Conservation (phyloP, 2,888 invertebrate species). For the Nebria salina region DNA sequence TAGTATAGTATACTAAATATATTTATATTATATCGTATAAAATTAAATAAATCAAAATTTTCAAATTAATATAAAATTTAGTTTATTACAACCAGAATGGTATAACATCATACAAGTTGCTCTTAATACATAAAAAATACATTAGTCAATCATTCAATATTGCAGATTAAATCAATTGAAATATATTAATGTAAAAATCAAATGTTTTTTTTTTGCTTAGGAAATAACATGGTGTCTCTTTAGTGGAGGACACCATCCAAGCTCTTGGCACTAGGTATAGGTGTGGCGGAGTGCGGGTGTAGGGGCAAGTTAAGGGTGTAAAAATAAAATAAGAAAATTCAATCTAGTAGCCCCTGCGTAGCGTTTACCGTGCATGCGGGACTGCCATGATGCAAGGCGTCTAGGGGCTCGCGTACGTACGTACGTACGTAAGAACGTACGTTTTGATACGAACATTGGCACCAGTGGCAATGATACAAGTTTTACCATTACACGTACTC, state of each 20-base stretch:
- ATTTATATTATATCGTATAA: too few relatives aligned
- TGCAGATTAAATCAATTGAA: too few relatives aligned
- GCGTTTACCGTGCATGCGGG: slow-evolving; percentile 57
- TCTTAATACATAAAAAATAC: too few relatives aligned
- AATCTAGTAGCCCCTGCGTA: slow-evolving; percentile 62
- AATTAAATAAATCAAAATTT: too few relatives aligned
- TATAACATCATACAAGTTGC: too few relatives aligned
- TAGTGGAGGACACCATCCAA: slow-evolving; percentile 50
- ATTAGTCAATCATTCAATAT: too few relatives aligned
- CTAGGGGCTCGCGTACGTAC: slow-evolving; percentile 17
- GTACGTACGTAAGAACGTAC: background rate
- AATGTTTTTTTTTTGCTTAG: background rate
- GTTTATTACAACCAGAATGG: too few relatives aligned
- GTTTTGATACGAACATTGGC: background rate
- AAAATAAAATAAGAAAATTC: slow-evolving; percentile 63
- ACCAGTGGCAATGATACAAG: background rate
- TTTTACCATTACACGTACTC: slow-evolving; percentile 1
- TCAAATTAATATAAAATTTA: too few relatives aligned
- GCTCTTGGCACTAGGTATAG: slow-evolving; percentile 53
- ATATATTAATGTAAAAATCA: too few relatives aligned
- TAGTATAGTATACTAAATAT: too few relatives aligned
- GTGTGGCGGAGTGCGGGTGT: slow-evolving; percentile 53
- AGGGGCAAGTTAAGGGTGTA: slow-evolving; percentile 55
- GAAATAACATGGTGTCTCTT: slow-evolving; percentile 21
- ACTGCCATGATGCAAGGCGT: slow-evolving; percentile 47